These are phyloP conservation scores for Homalodisca vitripennis DNA, from an alignment of 1,140 invertebrate species.

Conservation along the genomic window DNA sequence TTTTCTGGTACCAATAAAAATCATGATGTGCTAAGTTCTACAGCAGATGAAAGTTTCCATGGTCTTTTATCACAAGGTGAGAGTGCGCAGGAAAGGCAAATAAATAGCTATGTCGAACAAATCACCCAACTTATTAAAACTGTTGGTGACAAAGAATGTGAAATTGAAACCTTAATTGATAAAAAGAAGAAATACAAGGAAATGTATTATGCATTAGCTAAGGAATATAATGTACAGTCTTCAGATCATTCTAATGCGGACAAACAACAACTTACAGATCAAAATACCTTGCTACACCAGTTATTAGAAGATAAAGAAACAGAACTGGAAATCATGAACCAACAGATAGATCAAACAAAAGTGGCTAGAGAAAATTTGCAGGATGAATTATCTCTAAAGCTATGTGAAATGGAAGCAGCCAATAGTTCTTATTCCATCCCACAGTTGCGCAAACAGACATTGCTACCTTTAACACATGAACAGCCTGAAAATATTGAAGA, in stretches of 20 bases:
- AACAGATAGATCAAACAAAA: conserved; percentile 8
- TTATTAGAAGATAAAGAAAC: conserved; percentile 27
- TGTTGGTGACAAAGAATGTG: conserved; percentile 12
- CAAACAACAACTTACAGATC: neutral
- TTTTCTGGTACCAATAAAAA: neutral
- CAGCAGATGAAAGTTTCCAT: neutral
- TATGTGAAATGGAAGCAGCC: conserved; percentile 3
- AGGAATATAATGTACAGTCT: neutral
- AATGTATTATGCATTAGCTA: conserved; percentile 7
- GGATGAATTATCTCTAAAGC: conserved; percentile 7
- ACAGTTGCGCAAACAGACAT: neutral
- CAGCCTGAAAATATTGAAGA: conserved; percentile 23
- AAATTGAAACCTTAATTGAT: conserved; percentile 47
- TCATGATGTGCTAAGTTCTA: neutral
- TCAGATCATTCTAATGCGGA: neutral
- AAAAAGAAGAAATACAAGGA: conserved; percentile 27
- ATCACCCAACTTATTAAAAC: conserved; percentile 7
- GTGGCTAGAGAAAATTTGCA: conserved; percentile 24
- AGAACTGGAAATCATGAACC: conserved; percentile 22
- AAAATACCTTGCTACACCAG: conserved; percentile 41
- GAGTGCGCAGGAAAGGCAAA: neutral
- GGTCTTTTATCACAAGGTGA: neutral
- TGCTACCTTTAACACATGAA: neutral
- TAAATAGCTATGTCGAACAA: conserved; percentile 8
- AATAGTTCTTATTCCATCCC: neutral